phyloP scores from a whole-genome alignment of 2,888 invertebrate genomes.

The Drosophila crucigera region DNA sequence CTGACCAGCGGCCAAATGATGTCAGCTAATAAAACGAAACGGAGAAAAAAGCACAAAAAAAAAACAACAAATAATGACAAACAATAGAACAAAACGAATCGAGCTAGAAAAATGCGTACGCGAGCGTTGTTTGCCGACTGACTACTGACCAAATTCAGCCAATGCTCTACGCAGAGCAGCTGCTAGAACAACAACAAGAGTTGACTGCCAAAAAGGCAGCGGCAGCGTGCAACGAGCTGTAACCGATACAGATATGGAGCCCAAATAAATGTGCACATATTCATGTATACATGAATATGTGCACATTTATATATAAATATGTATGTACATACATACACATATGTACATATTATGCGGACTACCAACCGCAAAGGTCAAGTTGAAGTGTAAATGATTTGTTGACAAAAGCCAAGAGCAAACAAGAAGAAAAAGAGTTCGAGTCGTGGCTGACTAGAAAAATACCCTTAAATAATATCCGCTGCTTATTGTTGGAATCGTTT shows the following conservation, averaged over 20 bases:
- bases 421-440: neutral
- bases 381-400: slow-evolving; percentile 54
- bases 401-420: slow-evolving; percentile 52
- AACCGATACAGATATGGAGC: slow-evolving; percentile 50
- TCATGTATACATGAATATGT: neutral
- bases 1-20: slow-evolving; percentile 55
- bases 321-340: slow-evolving; percentile 1
- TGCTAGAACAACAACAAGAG: slow-evolving; percentile 19
- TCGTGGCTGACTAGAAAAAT: neutral
- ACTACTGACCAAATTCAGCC: slow-evolving; percentile 70
- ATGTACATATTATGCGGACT: neutral
- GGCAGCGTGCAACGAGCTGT: slow-evolving; percentile 55
- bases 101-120: slow-evolving; percentile 73
- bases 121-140: slow-evolving; percentile 68
- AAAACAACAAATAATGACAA: neutral
- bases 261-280: slow-evolving; percentile 7
- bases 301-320: slow-evolving; percentile 4
- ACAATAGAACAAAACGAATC: slow-evolving; percentile 15
- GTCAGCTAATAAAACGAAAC: slow-evolving; percentile 58
- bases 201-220: slow-evolving; percentile 57
- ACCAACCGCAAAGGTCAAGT: slow-evolving; percentile 64
- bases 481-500: neutral
- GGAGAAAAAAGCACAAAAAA: slow-evolving; percentile 25
- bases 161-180: slow-evolving; percentile 46
- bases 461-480: neutral